Evolutionary conservation across 1,140 invertebrate genomes (phyloP).

Genomic region (Drosophila melanica): DNA sequence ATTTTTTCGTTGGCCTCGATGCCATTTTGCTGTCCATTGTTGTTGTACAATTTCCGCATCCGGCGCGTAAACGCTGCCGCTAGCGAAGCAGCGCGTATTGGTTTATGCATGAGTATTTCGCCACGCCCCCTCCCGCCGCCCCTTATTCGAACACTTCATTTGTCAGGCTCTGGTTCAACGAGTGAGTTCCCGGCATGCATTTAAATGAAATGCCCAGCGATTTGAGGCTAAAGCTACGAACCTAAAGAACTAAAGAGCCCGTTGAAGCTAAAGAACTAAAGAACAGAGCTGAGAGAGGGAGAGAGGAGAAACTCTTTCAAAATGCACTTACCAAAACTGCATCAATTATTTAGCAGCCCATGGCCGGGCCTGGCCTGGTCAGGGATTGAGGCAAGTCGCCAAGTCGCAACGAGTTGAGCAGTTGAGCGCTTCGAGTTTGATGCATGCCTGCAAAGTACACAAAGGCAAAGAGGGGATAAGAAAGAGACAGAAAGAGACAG

Average conservation of each 20-base stretch:
- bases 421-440: conserved; percentile 60
- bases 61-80: conserved; percentile 69
- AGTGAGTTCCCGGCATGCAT: conserved; percentile 38
- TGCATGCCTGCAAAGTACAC: conserved; percentile 67
- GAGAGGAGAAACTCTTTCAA: conserved; percentile 62
- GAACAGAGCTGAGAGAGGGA: conserved; percentile 1
- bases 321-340: conserved; percentile 81
- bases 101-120: conserved; percentile 73
- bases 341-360: conserved; percentile 79
- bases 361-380: conserved; percentile 60
- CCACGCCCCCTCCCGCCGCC: conserved; percentile 32
- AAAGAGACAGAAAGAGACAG: neutral
- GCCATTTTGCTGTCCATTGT: conserved; percentile 76
- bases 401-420: conserved; percentile 74
- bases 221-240: conserved; percentile 44
- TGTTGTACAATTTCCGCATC: conserved; percentile 78
- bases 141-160: conserved; percentile 66
- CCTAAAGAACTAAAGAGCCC: conserved; percentile 45
- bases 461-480: conserved; percentile 16
- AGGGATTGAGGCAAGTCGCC: conserved; percentile 75
- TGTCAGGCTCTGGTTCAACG: conserved; percentile 52
- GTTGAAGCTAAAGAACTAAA: conserved; percentile 19
- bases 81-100: conserved; percentile 59
- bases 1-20: conserved; percentile 55
- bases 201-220: conserved; percentile 65